Evolutionary conservation across 2,797 vertebrate genomes (phyloP), one percentile per base, ranked within the genome.

Genomic region (Poecilia gillii): DNA sequence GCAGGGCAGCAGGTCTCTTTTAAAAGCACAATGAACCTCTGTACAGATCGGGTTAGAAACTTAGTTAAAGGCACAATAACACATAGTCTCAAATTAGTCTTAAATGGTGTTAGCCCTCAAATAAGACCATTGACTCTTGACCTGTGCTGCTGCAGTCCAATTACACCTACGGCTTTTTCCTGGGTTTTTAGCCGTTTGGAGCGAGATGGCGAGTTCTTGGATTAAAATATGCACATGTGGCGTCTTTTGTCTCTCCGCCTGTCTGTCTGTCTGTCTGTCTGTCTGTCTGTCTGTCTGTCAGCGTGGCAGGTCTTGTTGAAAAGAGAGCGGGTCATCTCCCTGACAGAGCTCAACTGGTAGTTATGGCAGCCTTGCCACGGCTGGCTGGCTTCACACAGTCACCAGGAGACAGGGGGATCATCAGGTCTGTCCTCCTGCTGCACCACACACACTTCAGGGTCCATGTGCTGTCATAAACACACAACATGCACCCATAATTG

Each of bases 271-370:
- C 31, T 25, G 0, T 33, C 39, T 41, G 41, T 41, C 81, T 3
- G 75, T 75, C 88, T n/a, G 71, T 75, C 89, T 46, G 79, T 89
- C 88, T 78, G 85, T 91, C 89, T 78, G 90, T 94, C 92, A 89
- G 89, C 47, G 85, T 88, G 90, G 90, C 91, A 88, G 89, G 80
- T 88, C 92, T 92, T 88, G 91, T 92, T 92, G 92, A 92, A 91
- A 89, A 88, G 85, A 89, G 91, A 92, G 91, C 79, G 90, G 93
- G 92, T 93, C 92, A 88, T 93, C 90, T 94, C 89, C 86, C 90
- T 95, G 95, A 95, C 95, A 94, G 94, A 90, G 88, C 93, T 93
- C 93, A 91, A 90, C 90, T 89, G 92, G 91, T 95, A 93, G 93
- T 94, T 94, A 92, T 95, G 93, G 92, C 92, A 94, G 94, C 90